phyloP scores from a whole-genome alignment of 1,140 invertebrate species.

The Caligus rogercresseyi region DNA sequence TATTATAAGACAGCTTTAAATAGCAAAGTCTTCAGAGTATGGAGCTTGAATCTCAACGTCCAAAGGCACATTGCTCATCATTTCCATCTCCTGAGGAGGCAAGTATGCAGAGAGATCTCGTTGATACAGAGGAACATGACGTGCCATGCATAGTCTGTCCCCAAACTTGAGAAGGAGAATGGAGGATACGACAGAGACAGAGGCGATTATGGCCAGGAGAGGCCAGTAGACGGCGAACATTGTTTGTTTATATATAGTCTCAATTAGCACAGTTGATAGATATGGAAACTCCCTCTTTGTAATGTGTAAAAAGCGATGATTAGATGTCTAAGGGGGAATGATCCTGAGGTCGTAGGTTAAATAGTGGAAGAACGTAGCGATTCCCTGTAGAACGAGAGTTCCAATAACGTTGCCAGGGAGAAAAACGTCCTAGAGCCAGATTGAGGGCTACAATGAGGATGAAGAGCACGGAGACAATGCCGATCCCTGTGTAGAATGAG shows the following conservation, averaged over 20 bases:
- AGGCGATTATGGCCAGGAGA: not conserved
- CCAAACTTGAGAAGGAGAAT: not conserved
- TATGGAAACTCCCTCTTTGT: too few species aligned
- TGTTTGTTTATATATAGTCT: too few species aligned
- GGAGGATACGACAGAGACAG: not conserved
- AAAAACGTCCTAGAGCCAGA: not conserved
- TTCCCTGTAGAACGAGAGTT: slow-evolving; percentile 8
- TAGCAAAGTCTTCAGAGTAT: not conserved
- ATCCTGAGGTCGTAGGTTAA: slow-evolving; percentile 13
- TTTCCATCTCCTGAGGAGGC: not conserved
- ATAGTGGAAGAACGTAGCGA: slow-evolving; percentile 6
- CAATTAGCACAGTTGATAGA: too few species aligned
- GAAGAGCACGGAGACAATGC: not conserved
- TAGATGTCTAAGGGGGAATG: slow-evolving; percentile 11
- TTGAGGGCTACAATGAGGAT: slow-evolving; percentile 11
- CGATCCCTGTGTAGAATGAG: slow-evolving; percentile 17
- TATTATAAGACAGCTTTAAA: not conserved
- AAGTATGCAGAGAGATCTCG: slow-evolving; percentile 8
- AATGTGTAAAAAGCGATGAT: too few species aligned
- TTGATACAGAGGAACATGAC: slow-evolving; percentile 1
- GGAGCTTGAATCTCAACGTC: not conserved
- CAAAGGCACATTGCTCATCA: not conserved
- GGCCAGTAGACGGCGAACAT: slow-evolving; percentile 16
- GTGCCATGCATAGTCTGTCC: slow-evolving; percentile 6
- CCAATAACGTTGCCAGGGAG: slow-evolving; percentile 11